Evolutionary conservation across 2,888 invertebrate species (phyloP), one percentile per base, ranked within the genome.

Genomic region (Cyaniris semiargus): DNA sequence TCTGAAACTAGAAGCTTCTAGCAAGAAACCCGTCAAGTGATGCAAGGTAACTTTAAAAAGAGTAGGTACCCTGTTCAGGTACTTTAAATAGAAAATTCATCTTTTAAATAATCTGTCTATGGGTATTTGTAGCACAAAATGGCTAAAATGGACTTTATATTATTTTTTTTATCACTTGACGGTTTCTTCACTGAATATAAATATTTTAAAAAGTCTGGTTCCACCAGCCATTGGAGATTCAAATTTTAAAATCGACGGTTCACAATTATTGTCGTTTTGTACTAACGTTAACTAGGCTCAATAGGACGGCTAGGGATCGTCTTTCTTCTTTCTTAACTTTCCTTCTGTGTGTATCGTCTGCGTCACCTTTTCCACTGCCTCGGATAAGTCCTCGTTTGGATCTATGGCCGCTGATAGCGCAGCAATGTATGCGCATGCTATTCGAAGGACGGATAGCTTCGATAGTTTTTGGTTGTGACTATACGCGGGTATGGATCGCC

Each of bases 401-500:
- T 97, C 96, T 81, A 95, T 90, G 8, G 96, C 96, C 4, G 97
- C 96, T 75, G 97, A 97, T 80, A 99, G 90, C 0, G 98, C 97
- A 86, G 98, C 95, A 80, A 99, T 98, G 91, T 99, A 99, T 79
- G 98, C 97, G 89, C 98, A 98, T 2, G 98, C 98, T 87, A 98
- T 98, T 90, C 98, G 95, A 79, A 99, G 89, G 21, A 99, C 98
- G 0, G 98, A 98, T 76, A 99, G 90, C 86, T 99, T 99, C 0
- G 98, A 98, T 34, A 99, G 95, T 90, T 98, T 98, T 90, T 98
- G 98, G 86, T 98, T 97, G 87, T 98, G 97, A 70, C 98, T 98
- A 88, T 98, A 98, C 0, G 98, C 96, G 3, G 98, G 98, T 70
- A 99, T 97, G 0, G 98, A 95, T 79, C 95, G 94, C 71, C 98